Conservation (phyloP, 2,113 vertebrate species). For the Elgaria multicarinata region DNA sequence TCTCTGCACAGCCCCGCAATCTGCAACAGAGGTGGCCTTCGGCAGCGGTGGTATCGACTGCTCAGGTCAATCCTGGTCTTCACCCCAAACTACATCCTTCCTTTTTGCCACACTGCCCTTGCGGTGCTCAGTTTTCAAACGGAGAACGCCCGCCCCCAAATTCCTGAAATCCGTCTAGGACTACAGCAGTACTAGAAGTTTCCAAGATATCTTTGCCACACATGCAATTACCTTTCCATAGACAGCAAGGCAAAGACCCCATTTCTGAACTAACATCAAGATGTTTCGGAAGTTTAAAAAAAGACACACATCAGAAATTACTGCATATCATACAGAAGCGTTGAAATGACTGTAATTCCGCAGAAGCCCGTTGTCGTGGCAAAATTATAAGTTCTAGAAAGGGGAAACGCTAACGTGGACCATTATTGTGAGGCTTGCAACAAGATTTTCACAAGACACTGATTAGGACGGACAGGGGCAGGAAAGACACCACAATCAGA, state of each 20-base stretch:
- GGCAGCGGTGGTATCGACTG: no score
- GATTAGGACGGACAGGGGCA: conserved; percentile 54
- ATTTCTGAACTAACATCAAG: neutral
- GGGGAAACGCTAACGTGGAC: conserved; percentile 34
- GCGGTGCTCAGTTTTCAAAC: neutral
- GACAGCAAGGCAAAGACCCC: neutral
- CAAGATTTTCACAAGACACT: conserved; percentile 47
- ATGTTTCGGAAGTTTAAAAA: neutral
- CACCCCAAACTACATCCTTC: neutral
- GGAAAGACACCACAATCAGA: conserved; percentile 37
- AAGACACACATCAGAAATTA: neutral
- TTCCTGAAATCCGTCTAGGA: neutral
- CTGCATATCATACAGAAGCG: conserved; percentile 34
- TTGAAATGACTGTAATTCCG: conserved; percentile 58
- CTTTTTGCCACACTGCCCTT: neutral
- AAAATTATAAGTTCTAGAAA: conserved; percentile 44
- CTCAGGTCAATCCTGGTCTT: no score
- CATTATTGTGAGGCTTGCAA: conserved; percentile 56
- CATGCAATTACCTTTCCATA: neutral
- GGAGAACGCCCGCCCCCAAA: neutral
- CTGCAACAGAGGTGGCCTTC: neutral
- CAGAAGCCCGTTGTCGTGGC: conserved; percentile 36
- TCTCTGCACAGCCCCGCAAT: no score
- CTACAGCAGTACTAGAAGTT: neutral
- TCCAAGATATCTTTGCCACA: neutral